phyloP scores from a whole-genome alignment of 2,888 invertebrate species.

The Platypus cylindrus region DNA sequence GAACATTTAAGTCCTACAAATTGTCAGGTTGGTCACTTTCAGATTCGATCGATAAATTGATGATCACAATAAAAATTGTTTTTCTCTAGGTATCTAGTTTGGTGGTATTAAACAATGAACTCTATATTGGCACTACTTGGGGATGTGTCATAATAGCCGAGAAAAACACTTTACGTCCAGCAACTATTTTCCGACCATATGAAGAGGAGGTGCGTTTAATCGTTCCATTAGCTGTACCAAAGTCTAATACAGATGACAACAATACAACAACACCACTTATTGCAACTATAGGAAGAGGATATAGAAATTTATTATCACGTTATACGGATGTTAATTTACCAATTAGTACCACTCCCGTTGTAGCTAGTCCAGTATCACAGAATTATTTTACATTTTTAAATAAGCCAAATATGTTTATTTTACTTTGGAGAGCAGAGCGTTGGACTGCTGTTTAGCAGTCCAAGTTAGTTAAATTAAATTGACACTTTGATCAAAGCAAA shows the following conservation, averaged over 20 bases:
- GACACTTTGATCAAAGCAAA: too few relatives aligned
- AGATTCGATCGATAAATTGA: not conserved
- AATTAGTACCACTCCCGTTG: conserved; percentile 30
- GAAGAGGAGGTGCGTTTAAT: conserved; percentile 65
- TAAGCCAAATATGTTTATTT: conserved; percentile 44
- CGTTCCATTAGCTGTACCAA: conserved; percentile 38
- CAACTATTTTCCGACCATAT: conserved; percentile 86
- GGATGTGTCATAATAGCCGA: conserved; percentile 89
- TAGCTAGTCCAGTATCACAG: conserved; percentile 28
- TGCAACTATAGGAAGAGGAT: conserved; percentile 73
- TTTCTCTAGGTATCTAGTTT: conserved; percentile 50
- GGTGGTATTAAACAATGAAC: conserved; percentile 50
- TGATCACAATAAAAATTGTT: not conserved
- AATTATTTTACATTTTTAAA: conserved; percentile 19
- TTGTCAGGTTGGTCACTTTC: conserved; percentile 45
- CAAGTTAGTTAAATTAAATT: too few relatives aligned
- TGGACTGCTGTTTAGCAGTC: conserved; percentile 41
- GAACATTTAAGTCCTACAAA: conserved; percentile 68
- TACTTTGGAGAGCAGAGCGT: conserved; percentile 60
- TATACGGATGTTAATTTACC: conserved; percentile 43
- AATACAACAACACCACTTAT: conserved; percentile 46
- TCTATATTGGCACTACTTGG: conserved; percentile 90
- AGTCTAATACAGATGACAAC: conserved; percentile 33
- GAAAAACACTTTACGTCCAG: conserved; percentile 62
- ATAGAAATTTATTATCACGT: conserved; percentile 60